Conservation (phyloP, 1,140 invertebrate genomes). For the Colletes gigas region DNA sequence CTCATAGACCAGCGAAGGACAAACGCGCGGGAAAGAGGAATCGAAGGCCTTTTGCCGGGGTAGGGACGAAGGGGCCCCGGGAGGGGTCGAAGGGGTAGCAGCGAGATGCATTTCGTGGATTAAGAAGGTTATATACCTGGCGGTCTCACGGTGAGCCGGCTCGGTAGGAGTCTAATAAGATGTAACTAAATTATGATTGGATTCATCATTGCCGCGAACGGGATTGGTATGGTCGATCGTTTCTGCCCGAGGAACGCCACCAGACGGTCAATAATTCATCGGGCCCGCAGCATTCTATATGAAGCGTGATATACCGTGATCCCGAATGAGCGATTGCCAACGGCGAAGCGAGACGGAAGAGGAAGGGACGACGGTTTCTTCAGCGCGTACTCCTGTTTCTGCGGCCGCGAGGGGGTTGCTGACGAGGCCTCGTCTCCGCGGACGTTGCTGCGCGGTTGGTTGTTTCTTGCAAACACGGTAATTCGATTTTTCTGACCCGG, state of each 20-base stretch:
- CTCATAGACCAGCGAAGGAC: constrained; percentile 42
- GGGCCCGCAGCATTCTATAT: constrained; percentile 71
- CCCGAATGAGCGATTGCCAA: constrained; percentile 78
- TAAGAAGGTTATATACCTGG: constrained; percentile 77
- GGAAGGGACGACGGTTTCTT: constrained; percentile 37
- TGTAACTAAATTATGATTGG: constrained; percentile 81
- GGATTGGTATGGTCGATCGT: constrained; percentile 76
- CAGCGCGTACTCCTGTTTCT: constrained; percentile 57
- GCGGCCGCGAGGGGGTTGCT: constrained; percentile 33
- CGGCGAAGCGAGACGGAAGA: constrained; percentile 63
- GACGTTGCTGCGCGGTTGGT: not conserved
- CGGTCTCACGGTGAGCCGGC: constrained; percentile 78
- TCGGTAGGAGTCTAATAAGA: constrained; percentile 80
- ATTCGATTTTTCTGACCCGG: not conserved
- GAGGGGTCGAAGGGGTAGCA: constrained; percentile 57
- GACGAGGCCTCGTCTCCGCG: not conserved
- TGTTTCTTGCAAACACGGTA: not conserved
- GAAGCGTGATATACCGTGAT: constrained; percentile 79
- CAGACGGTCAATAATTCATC: constrained; percentile 75
- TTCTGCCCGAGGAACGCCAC: constrained; percentile 51
- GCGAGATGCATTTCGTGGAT: constrained; percentile 78
- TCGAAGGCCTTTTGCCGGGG: constrained; percentile 30
- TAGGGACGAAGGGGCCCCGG: constrained; percentile 5
- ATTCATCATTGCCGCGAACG: constrained; percentile 79
- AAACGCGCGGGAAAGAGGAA: constrained; percentile 54